Evolutionary conservation across 2,888 invertebrate species (phyloP), one percentile per base, ranked within the genome.

Genomic region (Iselma pallidipennis): DNA sequence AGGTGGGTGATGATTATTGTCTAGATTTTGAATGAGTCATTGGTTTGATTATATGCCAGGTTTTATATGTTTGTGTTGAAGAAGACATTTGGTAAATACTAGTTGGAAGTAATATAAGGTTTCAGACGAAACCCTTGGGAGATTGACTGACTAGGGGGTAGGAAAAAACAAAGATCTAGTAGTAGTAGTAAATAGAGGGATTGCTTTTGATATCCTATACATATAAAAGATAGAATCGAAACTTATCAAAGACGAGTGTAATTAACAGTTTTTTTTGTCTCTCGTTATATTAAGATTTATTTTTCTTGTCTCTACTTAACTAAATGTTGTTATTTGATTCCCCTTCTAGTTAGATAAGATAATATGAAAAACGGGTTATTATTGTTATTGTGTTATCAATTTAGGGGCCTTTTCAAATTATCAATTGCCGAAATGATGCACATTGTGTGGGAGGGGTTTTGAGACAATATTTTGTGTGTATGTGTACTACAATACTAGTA

Each of bases 401-500:
- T 45, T 33, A 54, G 54, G 59, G 59, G 45, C 48, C 37, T 28
- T 28, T 37, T 50, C 10, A 33, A 45, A 29, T 49, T 19, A 21
- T 23, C 25, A 49, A 55, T 21, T 37, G 10, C 21, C 29, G 42
- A 28, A 49, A 55, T 45, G 50, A 31, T 51, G 26, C 49, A 50
- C 29, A 33, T 19, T 28, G 42, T 31, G 59, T 60, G 51, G 59
- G 59, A 55, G 29, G 50, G 26, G 26, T 28, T 57, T 57, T 52
- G 52, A 29, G 51, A n/a, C 14, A n/a, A 37, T 37, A 16, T 37
- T 37, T n/a, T 31, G 51, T 51, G n/a, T n/a, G n/a, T n/a, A n/a
- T n/a, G n/a, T n/a, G 45, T 45, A 28, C 6, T 28, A 28, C 6
- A 28, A 29, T 10, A 50, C 16, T 55, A 25, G 37, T 49, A 19